A percentile compares a stretch with the other conserved stretches of the same genome.
Evolutionary conservation across 1,140 invertebrate species (phyloP).

Genomic region (Phymastichus coffea): DNA sequence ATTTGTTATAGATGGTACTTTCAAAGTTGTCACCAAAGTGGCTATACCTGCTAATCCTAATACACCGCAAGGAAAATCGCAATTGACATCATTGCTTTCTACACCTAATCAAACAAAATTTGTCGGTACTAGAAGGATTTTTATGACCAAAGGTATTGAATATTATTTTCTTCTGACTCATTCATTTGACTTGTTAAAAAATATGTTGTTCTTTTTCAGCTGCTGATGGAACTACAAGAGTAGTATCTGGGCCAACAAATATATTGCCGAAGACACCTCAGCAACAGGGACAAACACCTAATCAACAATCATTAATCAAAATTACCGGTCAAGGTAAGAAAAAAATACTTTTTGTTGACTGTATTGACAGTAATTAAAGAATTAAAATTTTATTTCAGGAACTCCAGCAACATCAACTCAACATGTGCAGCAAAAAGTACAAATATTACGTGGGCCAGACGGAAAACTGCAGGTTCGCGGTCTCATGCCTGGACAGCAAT

Average conservation of each 20-base stretch:
- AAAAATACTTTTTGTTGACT: neutral
- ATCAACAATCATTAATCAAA: constrained; percentile 55
- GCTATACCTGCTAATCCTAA: constrained; percentile 60
- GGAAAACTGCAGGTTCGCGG: constrained; percentile 91
- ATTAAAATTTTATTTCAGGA: constrained; percentile 21
- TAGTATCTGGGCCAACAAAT: constrained; percentile 64
- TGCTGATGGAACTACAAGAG: constrained; percentile 73
- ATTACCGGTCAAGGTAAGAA: constrained; percentile 37
- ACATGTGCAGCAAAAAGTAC: constrained; percentile 73
- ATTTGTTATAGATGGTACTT: constrained; percentile 56
- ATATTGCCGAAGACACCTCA: constrained; percentile 57
- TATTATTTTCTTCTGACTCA: constrained; percentile 6
- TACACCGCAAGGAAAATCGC: constrained; percentile 63
- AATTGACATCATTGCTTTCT: constrained; percentile 68
- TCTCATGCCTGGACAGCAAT: constrained; percentile 88
- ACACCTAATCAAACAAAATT: constrained; percentile 66
- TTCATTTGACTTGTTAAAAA: constrained; percentile 5
- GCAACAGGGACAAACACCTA: constrained; percentile 40
- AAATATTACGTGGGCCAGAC: constrained; percentile 85
- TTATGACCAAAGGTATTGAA: constrained; percentile 71
- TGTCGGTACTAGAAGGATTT: constrained; percentile 70
- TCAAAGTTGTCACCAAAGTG: constrained; percentile 65
- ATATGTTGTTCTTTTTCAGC: constrained; percentile 44
- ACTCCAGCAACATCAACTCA: constrained; percentile 22
- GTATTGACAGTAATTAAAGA: neutral